Base-by-base conservation (phyloP, 1,140 invertebrate genomes). In the Elysia chlorotica region DNA sequence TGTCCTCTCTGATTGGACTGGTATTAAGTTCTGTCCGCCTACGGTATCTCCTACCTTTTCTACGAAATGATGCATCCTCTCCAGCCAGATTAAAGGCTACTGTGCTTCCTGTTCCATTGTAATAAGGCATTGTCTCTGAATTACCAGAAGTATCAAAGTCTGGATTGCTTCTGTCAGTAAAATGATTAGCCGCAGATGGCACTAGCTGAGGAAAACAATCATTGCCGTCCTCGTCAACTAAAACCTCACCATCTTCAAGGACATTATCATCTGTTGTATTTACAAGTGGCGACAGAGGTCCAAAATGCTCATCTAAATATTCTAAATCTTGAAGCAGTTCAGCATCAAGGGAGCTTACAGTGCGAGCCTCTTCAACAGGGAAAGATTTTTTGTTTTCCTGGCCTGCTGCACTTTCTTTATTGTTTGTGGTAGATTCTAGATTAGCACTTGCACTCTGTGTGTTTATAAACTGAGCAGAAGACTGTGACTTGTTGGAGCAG, bases 1-100 rank as follows among this genome's bases (percentile, higher is more conserved):
- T 59, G 61, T 57, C 54, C 17, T 77, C 67, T 17, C 62, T 59
- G 30, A 75, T 66, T 17, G 59, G 33, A 41, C 48, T 59, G 23
- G 48, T 56, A 30, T 23, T 68, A 19, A 31, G 56, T 56, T 68
- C 48, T 68, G 41, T 21, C 37, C 41, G 25, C 21, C 41, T 17
- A 25, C 56, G 56, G 25, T 59, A 59, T 25, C 56, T 59, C 25
- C 56, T 10, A 59, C 14, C 6, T 10, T 25, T 17, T 25, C 25
- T 10, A 14, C 41, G 10, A 48, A n/a, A 14, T 14, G 41, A 48
- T 48, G n/a, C n/a, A n/a, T n/a, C 41, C 41, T n/a, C n/a, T 10
- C 10, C 10, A 48, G 41, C 10, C 10, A n/a, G n/a, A 48, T 48
- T 48, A 48, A 48, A 48, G 10, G 10, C n/a, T n/a, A 48, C 41